Percentiles rank a stretch among this genome's conserved stretches.
These are phyloP conservation scores for Pedionomus torquatus DNA, from an alignment of 2,113 vertebrate species.

Conservation along the genomic window DNA sequence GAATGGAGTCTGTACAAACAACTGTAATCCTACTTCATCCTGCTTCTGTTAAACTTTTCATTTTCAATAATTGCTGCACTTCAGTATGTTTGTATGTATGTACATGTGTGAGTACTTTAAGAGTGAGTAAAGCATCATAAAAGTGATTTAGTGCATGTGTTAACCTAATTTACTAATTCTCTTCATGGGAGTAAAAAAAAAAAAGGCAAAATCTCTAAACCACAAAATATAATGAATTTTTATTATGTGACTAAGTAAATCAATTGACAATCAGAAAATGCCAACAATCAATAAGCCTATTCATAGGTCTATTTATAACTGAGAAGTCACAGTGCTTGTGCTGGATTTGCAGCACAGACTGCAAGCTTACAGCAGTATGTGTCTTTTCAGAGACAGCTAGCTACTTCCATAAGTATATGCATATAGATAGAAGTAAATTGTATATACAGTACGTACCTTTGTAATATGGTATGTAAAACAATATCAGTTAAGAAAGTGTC, in stretches of 20 bases:
- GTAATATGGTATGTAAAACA: conserved; percentile 32
- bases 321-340: conserved; percentile 15
- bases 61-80: neutral
- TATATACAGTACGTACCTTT: neutral
- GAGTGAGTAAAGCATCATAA: neutral
- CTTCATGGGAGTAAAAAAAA: neutral
- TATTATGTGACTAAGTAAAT: conserved; percentile 17
- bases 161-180: neutral
- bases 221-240: neutral
- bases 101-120: neutral
- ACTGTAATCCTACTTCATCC: neutral
- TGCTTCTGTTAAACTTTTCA: neutral
- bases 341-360: conserved; percentile 31
- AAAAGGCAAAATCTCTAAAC: neutral
- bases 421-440: conserved; percentile 48
- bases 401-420: neutral
- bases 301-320: neutral
- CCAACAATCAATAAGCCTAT: neutral
- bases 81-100: neutral
- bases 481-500: conserved; percentile 3
- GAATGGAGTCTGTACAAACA: neutral
- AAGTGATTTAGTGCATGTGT: neutral
- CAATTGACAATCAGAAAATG: neutral
- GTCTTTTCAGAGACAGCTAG: conserved; percentile 29
- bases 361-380: neutral